These are phyloP conservation scores for Liposcelis brunnea DNA, from an alignment of 2,888 invertebrate species.

Conservation along the genomic window DNA sequence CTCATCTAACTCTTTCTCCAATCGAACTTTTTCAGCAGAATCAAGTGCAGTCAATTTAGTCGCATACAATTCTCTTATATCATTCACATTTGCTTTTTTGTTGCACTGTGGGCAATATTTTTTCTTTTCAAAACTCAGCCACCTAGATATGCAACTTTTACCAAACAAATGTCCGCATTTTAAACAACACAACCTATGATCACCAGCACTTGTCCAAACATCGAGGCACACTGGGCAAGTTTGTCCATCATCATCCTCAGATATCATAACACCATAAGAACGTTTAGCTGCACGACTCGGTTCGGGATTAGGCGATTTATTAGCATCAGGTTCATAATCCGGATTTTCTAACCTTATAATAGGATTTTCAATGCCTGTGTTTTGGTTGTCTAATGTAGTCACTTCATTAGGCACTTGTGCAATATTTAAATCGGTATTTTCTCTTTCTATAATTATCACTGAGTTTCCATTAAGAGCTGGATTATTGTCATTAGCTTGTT, in stretches of 20 bases:
- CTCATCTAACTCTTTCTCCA: slow-evolving; percentile 8
- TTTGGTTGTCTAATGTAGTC: not conserved
- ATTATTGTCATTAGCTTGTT: too few species aligned
- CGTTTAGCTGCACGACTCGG: too few species aligned
- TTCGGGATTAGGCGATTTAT: too few species aligned
- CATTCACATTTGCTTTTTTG: slow-evolving; percentile 43
- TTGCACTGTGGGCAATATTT: slow-evolving; percentile 80
- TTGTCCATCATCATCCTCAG: slow-evolving; percentile 45
- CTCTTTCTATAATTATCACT: too few species aligned
- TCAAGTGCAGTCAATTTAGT: slow-evolving; percentile 58
- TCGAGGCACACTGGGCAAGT: slow-evolving; percentile 81
- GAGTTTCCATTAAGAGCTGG: too few species aligned
- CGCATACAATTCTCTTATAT: slow-evolving; percentile 65
- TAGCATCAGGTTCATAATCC: not conserved
- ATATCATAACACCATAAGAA: too few species aligned
- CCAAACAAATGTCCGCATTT: slow-evolving; percentile 92
- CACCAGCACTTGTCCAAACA: slow-evolving; percentile 69
- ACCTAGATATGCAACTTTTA: slow-evolving; percentile 53
- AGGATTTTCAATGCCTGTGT: not conserved
- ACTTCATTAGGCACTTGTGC: slow-evolving; percentile 1
- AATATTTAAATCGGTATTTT: not conserved
- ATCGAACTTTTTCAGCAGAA: slow-evolving; percentile 38
- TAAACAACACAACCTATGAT: slow-evolving; percentile 69
- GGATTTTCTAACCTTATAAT: slow-evolving; percentile 1
- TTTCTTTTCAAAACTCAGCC: slow-evolving; percentile 35